phyloP scores from a whole-genome alignment of 2,888 invertebrate genomes.

The Drosophila peninsularis region DNA sequence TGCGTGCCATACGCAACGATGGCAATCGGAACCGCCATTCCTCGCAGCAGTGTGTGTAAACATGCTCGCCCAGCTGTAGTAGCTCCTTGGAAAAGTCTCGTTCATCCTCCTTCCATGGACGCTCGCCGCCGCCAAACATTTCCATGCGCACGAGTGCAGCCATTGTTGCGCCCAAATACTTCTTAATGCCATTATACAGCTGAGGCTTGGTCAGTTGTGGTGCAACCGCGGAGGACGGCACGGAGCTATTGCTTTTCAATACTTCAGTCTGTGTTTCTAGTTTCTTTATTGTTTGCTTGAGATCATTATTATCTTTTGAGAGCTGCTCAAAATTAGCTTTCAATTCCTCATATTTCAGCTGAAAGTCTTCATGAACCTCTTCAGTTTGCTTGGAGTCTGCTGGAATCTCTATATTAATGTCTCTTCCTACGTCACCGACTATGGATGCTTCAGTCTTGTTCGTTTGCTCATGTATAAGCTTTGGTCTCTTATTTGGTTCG shows the following conservation, averaged over 20 bases:
- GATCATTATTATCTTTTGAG: slow-evolving; percentile 23
- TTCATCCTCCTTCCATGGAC: slow-evolving; percentile 83
- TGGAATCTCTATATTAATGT: not conserved
- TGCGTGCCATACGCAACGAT: slow-evolving; percentile 69
- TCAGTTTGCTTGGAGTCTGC: not conserved
- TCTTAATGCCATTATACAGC: slow-evolving; percentile 83
- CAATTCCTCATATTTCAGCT: slow-evolving; percentile 38
- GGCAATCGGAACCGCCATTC: slow-evolving; percentile 84
- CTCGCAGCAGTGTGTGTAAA: slow-evolving; percentile 81
- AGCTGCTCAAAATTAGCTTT: slow-evolving; percentile 22
- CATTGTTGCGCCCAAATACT: slow-evolving; percentile 83
- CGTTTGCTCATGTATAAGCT: not conserved
- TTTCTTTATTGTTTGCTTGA: slow-evolving; percentile 27
- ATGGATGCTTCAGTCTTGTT: not conserved
- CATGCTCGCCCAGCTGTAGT: slow-evolving; percentile 77
- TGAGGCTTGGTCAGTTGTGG: slow-evolving; percentile 74
- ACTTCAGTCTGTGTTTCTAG: slow-evolving; percentile 17
- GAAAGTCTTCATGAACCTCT: slow-evolving; percentile 12
- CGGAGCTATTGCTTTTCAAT: slow-evolving; percentile 8
- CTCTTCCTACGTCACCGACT: not conserved
- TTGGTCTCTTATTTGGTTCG: slow-evolving; percentile 20
- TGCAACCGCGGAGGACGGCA: not conserved
- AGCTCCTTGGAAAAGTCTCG: slow-evolving; percentile 79
- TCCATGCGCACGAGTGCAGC: slow-evolving; percentile 84
- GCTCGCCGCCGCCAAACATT: slow-evolving; percentile 83